Evolutionary conservation across 2,113 vertebrate genomes (phyloP).

Genomic region (Sinocyclocheilus maitianheensis): DNA sequence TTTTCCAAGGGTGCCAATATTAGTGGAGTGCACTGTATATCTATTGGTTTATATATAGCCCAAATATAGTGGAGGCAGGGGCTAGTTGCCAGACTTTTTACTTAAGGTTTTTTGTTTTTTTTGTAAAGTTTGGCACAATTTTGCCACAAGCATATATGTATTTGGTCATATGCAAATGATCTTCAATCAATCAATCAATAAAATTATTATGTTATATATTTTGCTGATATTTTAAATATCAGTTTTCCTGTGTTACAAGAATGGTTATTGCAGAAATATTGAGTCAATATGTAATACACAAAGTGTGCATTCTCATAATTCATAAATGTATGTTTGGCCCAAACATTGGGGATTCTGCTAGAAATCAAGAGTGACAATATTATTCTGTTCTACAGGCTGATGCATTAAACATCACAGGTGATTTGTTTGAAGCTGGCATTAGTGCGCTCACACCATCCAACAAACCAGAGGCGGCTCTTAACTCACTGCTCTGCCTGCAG

Average conservation of each 20-base stretch:
- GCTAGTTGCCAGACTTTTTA: too few species aligned
- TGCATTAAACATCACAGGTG: not conserved
- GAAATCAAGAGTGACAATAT: not conserved
- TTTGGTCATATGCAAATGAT: too few species aligned
- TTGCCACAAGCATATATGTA: too few species aligned
- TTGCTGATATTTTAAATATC: not conserved
- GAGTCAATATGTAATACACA: not conserved
- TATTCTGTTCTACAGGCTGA: not conserved
- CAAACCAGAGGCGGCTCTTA: not conserved
- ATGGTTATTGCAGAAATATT: not conserved
- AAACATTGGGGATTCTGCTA: not conserved
- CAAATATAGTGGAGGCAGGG: too few species aligned
- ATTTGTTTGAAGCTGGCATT: slow-evolving; percentile 37
- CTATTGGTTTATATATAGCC: too few species aligned
- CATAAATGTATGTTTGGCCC: not conserved
- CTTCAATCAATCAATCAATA: too few species aligned
- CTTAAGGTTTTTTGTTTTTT: too few species aligned
- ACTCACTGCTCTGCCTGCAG: not conserved
- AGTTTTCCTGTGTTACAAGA: not conserved
- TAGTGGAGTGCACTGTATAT: too few species aligned
- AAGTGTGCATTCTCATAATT: not conserved
- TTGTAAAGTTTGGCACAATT: too few species aligned
- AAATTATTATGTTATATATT: too few species aligned
- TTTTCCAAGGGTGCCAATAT: too few species aligned
- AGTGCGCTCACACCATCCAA: not conserved